These are phyloP conservation scores for Athalia circularis DNA, from an alignment of 2,888 invertebrate species.

Conservation along the genomic window DNA sequence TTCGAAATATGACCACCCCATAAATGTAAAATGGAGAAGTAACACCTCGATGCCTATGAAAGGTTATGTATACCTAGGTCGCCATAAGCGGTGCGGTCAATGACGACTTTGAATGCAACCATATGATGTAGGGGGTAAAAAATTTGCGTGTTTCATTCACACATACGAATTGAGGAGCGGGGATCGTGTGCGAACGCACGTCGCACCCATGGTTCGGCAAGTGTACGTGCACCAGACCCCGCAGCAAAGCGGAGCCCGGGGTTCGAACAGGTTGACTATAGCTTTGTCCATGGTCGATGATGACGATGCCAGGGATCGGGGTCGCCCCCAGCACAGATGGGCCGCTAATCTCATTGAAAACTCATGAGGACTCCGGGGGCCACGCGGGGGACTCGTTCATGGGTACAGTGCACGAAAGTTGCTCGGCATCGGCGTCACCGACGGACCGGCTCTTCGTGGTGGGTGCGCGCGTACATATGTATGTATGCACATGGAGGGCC, in stretches of 20 bases:
- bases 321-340: constrained; percentile 72
- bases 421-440: constrained; percentile 54
- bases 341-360: constrained; percentile 74
- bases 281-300: constrained; percentile 71
- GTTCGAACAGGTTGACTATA: constrained; percentile 70
- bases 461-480: constrained; percentile 1
- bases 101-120: constrained; percentile 67
- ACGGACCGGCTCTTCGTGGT: constrained; percentile 53
- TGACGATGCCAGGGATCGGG: constrained; percentile 64
- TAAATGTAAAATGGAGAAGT: constrained; percentile 45
- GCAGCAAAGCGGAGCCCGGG: constrained; percentile 58
- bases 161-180: constrained; percentile 31
- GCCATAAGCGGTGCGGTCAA: constrained; percentile 63
- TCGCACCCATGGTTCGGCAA: constrained; percentile 48
- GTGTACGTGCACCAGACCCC: constrained; percentile 62
- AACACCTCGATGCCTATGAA: constrained; percentile 28
- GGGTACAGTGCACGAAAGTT: constrained; percentile 49
- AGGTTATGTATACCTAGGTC: constrained; percentile 51
- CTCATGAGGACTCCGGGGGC: constrained; percentile 72
- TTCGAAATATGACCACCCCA: constrained; percentile 38
- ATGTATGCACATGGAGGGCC: constrained; percentile 58
- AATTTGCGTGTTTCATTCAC: constrained; percentile 54
- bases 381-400: constrained; percentile 51
- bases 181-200: neutral
- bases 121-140: constrained; percentile 66